Conservation (phyloP, 1,140 invertebrate genomes). For the Drosophila erecta region DNA sequence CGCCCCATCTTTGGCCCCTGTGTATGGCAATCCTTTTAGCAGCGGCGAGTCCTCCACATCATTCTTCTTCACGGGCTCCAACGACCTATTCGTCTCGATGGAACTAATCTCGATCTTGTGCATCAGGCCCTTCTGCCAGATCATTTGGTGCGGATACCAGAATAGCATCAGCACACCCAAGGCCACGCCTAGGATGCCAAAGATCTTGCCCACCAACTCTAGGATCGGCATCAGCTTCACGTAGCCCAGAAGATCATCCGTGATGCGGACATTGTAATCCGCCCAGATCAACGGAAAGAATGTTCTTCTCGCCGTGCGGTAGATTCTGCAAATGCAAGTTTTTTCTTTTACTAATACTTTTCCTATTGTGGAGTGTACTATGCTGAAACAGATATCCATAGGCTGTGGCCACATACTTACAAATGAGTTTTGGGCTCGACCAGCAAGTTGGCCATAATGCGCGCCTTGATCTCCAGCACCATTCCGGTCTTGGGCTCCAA, state of each 20-base stretch:
- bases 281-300: constrained; percentile 92
- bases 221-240: constrained; percentile 58
- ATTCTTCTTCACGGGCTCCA: constrained; percentile 19
- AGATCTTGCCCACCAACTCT: constrained; percentile 39
- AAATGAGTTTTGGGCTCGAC: constrained; percentile 86
- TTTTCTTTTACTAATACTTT: too few species aligned
- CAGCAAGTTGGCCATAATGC: constrained; percentile 90
- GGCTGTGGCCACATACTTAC: constrained; percentile 30
- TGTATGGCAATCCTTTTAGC: constrained; percentile 51
- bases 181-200: constrained; percentile 23
- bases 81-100: constrained; percentile 30
- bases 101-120: constrained; percentile 62
- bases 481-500: constrained; percentile 91
- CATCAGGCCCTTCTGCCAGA: constrained; percentile 58
- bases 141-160: constrained; percentile 62
- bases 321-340: constrained; percentile 77
- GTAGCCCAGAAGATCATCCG: constrained; percentile 85
- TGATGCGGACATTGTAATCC: constrained; percentile 87
- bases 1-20: constrained; percentile 11
- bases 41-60: constrained; percentile 54
- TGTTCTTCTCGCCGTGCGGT: constrained; percentile 86
- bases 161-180: constrained; percentile 63
- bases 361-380: too few species aligned
- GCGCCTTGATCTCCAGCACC: constrained; percentile 89
- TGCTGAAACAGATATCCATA: too few species aligned